Conservation (phyloP, 2,888 invertebrate genomes). For the Emesis furor region DNA sequence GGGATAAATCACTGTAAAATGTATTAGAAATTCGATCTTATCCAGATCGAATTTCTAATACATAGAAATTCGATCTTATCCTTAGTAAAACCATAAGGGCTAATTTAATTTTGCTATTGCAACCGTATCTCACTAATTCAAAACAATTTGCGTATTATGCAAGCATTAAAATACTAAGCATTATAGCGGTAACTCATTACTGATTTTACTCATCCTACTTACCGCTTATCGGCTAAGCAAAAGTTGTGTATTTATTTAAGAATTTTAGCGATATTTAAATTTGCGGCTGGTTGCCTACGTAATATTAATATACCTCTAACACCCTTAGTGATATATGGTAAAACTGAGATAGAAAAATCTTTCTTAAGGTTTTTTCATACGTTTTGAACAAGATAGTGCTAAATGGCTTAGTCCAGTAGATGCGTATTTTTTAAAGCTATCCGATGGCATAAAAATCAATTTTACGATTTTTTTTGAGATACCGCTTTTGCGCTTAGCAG, state of each 20-base stretch:
- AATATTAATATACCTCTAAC: constrained; percentile 34
- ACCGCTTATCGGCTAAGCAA: constrained; percentile 35
- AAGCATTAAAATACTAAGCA: constrained; percentile 36
- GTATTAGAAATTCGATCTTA: constrained; percentile 39
- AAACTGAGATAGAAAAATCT: constrained; percentile 39
- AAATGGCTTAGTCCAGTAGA: constrained; percentile 38
- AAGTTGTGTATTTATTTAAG: constrained; percentile 35
- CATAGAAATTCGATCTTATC: no score
- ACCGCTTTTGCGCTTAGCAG: constrained; percentile 2
- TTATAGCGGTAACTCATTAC: constrained; percentile 36
- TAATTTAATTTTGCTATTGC: constrained; percentile 36
- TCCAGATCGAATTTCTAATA: no score
- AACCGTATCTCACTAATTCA: constrained; percentile 37
- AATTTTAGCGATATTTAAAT: constrained; percentile 34
- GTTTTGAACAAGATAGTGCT: constrained; percentile 37
- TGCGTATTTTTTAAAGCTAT: constrained; percentile 27
- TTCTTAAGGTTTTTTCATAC: constrained; percentile 38
- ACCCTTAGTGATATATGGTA: constrained; percentile 37
- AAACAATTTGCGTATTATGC: constrained; percentile 42
- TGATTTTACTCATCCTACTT: constrained; percentile 31
- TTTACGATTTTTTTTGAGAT: constrained; percentile 35
- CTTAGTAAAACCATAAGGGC: constrained; percentile 35
- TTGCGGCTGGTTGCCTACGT: constrained; percentile 31
- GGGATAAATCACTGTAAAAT: constrained; percentile 38
- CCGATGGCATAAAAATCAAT: constrained; percentile 24